phyloP scores from a whole-genome alignment of 2,797 vertebrate species.

The Halcyon badia region DNA sequence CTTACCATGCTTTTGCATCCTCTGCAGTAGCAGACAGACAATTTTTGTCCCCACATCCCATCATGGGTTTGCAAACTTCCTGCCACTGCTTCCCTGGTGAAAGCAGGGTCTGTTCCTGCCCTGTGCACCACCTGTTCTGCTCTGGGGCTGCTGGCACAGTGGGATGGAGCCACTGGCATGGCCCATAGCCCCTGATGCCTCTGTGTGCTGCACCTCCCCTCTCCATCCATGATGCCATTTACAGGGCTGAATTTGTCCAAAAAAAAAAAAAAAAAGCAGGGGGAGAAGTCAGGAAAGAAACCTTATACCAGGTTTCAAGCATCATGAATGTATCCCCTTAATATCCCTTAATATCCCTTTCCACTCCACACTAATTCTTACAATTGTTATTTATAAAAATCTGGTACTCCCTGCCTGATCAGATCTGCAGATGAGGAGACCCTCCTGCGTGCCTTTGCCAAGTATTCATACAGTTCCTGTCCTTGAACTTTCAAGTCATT shows the following conservation, averaged over 20 bases:
- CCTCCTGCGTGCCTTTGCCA: background rate
- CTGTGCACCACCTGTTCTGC: accelerated
- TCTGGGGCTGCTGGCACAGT: background rate
- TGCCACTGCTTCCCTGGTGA: background rate
- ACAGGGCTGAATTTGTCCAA: background rate
- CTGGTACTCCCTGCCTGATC: background rate
- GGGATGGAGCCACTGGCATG: background rate
- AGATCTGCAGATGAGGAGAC: constrained; percentile 5
- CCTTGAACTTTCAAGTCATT: constrained; percentile 16
- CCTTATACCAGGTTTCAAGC: background rate
- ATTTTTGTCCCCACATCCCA: background rate
- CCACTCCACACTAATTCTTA: background rate
- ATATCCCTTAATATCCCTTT: background rate
- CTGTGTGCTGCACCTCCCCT: background rate
- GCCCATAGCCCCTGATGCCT: background rate
- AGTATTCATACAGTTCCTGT: background rate
- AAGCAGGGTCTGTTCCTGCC: background rate
- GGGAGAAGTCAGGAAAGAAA: background rate
- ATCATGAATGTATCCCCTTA: background rate
- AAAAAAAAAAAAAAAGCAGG: background rate
- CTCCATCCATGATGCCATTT: background rate
- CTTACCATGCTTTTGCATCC: background rate
- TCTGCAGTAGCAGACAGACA: background rate
- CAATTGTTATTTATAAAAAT: background rate
- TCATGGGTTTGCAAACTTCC: accelerated